Conservation (phyloP, 2,113 vertebrate genomes). For the Corydoras sp. region DNA sequence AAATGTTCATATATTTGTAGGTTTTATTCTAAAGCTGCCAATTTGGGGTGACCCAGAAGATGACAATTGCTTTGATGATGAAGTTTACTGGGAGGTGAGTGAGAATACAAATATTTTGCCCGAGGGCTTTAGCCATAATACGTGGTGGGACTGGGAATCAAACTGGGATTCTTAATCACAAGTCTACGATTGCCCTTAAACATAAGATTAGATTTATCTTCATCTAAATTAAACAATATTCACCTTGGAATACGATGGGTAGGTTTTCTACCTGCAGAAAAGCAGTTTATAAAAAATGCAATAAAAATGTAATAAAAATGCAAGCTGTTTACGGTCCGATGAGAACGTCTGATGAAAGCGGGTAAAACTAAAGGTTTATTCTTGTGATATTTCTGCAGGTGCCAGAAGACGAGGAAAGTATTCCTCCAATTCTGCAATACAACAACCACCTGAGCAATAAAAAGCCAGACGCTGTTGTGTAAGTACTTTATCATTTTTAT, state of each 20-base stretch:
- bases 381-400: conserved; percentile 58
- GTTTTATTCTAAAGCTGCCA: conserved; percentile 80
- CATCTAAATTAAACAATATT: no score
- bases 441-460: conserved; percentile 66
- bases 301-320: no score
- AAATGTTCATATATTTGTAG: conserved; percentile 52
- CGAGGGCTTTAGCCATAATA: neutral
- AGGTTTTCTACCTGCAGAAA: no score
- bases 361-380: neutral
- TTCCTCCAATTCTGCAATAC: conserved; percentile 64
- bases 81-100: conserved; percentile 89
- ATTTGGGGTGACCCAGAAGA: conserved; percentile 83
- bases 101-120: neutral
- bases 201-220: no score
- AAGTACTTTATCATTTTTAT: conserved; percentile 27
- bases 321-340: no score
- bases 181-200: no score
- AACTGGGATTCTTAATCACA: no score
- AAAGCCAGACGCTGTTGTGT: conserved; percentile 54
- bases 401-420: conserved; percentile 75
- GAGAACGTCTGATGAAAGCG: no score
- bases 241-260: no score
- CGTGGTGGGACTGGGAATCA: neutral
- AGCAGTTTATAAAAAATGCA: no score
- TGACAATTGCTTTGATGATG: conserved; percentile 90